Evolutionary conservation across 1,140 invertebrate species (phyloP).

Genomic region (Aplysia californica): DNA sequence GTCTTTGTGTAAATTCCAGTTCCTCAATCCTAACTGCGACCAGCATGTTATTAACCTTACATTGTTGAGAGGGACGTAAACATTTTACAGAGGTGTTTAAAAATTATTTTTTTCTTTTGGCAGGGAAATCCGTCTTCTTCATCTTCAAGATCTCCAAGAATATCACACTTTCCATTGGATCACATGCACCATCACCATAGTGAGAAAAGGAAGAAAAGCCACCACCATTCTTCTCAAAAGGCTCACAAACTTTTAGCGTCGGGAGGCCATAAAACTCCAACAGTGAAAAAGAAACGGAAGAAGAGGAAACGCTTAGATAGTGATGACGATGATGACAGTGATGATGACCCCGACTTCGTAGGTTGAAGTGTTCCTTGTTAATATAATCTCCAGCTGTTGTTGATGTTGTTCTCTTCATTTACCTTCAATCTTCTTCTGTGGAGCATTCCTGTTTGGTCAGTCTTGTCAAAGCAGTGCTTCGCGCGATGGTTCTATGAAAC

Average conservation of each 20-base stretch:
- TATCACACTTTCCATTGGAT: constrained; percentile 18
- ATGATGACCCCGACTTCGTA: constrained; percentile 61
- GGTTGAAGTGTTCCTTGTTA: too few species aligned
- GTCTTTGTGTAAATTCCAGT: neutral
- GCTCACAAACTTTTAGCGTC: constrained; percentile 33
- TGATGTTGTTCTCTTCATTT: constrained; percentile 3
- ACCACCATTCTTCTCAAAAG: constrained; percentile 26
- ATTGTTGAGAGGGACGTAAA: too few species aligned
- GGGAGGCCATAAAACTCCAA: constrained; percentile 26
- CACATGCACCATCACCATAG: constrained; percentile 30
- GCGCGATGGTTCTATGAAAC: neutral
- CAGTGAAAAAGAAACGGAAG: constrained; percentile 52
- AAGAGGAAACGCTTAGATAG: constrained; percentile 47
- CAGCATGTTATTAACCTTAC: too few species aligned
- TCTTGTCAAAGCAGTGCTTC: neutral
- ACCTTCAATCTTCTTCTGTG: neutral
- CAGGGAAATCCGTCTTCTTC: constrained; percentile 26
- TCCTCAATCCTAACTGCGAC: neutral
- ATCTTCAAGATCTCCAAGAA: constrained; percentile 26
- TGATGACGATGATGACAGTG: constrained; percentile 55
- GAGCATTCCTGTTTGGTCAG: neutral
- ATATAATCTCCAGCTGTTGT: constrained; percentile 8
- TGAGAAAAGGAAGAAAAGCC: constrained; percentile 24
- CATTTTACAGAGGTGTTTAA: too few species aligned
- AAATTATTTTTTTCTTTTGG: constrained; percentile 4